Evolutionary conservation across 2,797 vertebrate genomes (phyloP), one percentile per base, ranked within the genome.

Genomic region (Sebastes aleutianus): DNA sequence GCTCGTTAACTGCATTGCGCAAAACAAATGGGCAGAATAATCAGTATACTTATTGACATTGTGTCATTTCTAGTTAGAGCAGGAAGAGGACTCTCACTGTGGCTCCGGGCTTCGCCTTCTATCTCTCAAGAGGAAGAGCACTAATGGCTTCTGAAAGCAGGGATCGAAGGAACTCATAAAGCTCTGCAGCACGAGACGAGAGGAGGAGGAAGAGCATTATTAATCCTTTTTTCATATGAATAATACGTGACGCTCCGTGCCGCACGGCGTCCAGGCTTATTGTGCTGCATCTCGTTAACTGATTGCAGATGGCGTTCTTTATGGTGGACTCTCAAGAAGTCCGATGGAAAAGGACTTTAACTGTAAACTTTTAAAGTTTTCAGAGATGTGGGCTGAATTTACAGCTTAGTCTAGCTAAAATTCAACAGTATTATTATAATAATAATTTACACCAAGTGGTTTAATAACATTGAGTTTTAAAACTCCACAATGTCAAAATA

Each of bases 11-110:
- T 93, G 92, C 90, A 85, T 93, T 93, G 94, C 85, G 78, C 93
- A 94, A 96, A 96, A 95, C 92, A 94, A 96, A 96, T 95, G 93
- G 95, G 92, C 90, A 93, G 93, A 95, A 95, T 96, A 95, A 96
- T 95, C 88, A 91, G 94, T 95, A 95, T 93, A 88, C 92, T 95
- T 95, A 96, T 96, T 95, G 96, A 95, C 94, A 93, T 94, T 88
- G 92, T 96, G 95, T 96, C 95, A 93, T 96, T 95, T 95, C 89
- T 88, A 77, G 89, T 96, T 96, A 95, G 92, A 90, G 88, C 74
- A 82, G 91, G 93, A 94, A 93, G 91, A 91, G 86, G 88, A 93
- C 92, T 91, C 92, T 94, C 88, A 88, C 89, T 83, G 26, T 86
- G 86, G 91, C 92, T 93, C 78, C 67, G 18, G 89, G 91, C 90